A percentile compares a stretch with the other conserved stretches of the same genome.
These are phyloP conservation scores for Tenebrio molitor DNA, from an alignment of 1,140 invertebrate genomes.

Conservation along the genomic window DNA sequence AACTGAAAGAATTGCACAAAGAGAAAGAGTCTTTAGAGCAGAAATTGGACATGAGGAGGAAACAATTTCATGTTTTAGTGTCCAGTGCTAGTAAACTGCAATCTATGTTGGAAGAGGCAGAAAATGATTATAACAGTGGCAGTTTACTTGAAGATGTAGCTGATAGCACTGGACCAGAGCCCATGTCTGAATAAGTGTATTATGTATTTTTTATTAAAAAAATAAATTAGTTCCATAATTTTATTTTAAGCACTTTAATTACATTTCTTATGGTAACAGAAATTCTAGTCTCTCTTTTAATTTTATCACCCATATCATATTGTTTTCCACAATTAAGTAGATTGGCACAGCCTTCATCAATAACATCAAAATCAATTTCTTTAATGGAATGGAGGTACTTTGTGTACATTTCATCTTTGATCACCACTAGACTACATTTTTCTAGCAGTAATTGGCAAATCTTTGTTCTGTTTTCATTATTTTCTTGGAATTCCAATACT, in stretches of 20 bases:
- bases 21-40: conserved; percentile 80
- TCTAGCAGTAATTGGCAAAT: conserved; percentile 84
- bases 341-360: conserved; percentile 80
- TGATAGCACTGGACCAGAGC: conserved; percentile 60
- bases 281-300: conserved; percentile 81
- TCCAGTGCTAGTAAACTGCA: conserved; percentile 84
- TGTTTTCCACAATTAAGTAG: conserved; percentile 72
- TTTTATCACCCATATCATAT: conserved; percentile 70
- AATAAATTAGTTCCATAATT: conserved; percentile 66
- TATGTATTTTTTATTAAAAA: conserved; percentile 15
- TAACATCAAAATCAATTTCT: conserved; percentile 78
- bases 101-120: conserved; percentile 77
- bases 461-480: conserved; percentile 63
- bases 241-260: conserved; percentile 88
- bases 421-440: conserved; percentile 88
- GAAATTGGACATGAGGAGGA: conserved; percentile 84
- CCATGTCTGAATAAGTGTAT: conserved; percentile 60
- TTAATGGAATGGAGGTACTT: conserved; percentile 92
- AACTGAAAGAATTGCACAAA: conserved; percentile 76
- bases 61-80: conserved; percentile 91
- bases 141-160: conserved; percentile 68
- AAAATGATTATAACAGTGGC: conserved; percentile 67
- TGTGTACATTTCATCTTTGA: conserved; percentile 87
- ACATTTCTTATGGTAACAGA: conserved; percentile 96
- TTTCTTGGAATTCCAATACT: conserved; percentile 86